Conservation (phyloP, 2,113 vertebrate species). For the Phylloscopus whistleri region DNA sequence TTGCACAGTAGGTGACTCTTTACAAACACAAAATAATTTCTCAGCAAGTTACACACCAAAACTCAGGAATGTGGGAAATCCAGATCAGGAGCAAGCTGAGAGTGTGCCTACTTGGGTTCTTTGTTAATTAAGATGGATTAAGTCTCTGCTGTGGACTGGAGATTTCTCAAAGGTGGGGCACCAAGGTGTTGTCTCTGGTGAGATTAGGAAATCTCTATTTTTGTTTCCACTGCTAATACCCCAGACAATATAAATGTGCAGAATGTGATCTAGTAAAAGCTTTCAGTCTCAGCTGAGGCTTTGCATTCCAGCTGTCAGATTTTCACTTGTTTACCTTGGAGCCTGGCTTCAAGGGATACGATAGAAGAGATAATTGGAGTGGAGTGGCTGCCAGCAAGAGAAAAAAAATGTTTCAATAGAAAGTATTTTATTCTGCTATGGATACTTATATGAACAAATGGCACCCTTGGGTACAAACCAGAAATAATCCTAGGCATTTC, state of each 20-base stretch:
- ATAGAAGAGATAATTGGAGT: constrained; percentile 26
- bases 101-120: neutral
- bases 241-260: neutral
- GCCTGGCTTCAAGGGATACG: neutral
- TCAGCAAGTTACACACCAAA: neutral
- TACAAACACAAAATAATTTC: constrained; percentile 2
- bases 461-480: neutral
- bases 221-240: neutral
- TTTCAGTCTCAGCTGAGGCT: constrained; percentile 14
- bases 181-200: neutral
- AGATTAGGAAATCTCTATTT: constrained; percentile 24
- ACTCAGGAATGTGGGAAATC: neutral
- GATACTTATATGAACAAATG: constrained; percentile 40
- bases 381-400: neutral
- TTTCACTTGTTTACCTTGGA: constrained; percentile 59
- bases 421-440: constrained; percentile 20
- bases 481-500: constrained; percentile 19
- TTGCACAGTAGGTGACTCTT: neutral
- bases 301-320: constrained; percentile 54
- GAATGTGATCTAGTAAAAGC: constrained; percentile 2
- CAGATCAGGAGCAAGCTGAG: neutral
- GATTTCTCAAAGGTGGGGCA: neutral
- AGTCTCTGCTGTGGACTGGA: neutral
- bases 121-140: neutral
- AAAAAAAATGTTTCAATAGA: constrained; percentile 23